Evolutionary conservation across 2,113 vertebrate genomes (phyloP).

Genomic region (Centropristis striata): DNA sequence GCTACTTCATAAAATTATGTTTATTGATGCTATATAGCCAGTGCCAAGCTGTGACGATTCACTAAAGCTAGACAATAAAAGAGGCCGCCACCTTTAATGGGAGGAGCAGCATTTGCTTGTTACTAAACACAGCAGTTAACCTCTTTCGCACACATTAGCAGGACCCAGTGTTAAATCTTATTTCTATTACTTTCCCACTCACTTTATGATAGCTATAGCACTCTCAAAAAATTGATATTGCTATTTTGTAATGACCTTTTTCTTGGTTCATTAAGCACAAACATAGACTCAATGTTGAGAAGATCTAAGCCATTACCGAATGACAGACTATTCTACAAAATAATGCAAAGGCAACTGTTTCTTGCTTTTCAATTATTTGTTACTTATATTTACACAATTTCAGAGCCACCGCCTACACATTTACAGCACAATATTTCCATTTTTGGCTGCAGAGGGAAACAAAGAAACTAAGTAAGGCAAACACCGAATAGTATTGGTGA

Average conservation of each 20-base stretch:
- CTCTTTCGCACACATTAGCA: slow-evolving; percentile 80
- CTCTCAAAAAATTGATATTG: slow-evolving; percentile 73
- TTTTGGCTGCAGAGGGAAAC: not conserved
- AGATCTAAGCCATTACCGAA: slow-evolving; percentile 62
- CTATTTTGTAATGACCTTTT: slow-evolving; percentile 80
- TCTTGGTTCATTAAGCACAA: slow-evolving; percentile 82
- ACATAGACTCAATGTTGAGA: slow-evolving; percentile 63
- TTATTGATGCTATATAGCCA: slow-evolving; percentile 75
- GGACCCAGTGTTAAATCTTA: slow-evolving; percentile 80
- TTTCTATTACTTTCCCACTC: slow-evolving; percentile 79
- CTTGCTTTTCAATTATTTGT: slow-evolving; percentile 61
- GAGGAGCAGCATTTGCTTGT: slow-evolving; percentile 76
- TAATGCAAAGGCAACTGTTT: slow-evolving; percentile 64
- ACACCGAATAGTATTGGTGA: not conserved
- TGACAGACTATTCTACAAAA: slow-evolving; percentile 66
- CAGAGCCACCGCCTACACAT: slow-evolving; percentile 7
- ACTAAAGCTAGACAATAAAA: slow-evolving; percentile 79
- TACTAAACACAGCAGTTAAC: slow-evolving; percentile 84
- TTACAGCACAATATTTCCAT: not conserved
- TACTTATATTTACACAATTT: slow-evolving; percentile 55
- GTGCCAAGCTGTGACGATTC: slow-evolving; percentile 76
- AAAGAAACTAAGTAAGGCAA: not conserved
- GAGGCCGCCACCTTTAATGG: slow-evolving; percentile 74
- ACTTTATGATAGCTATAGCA: slow-evolving; percentile 77
- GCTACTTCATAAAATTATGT: slow-evolving; percentile 77